Evolutionary conservation across 2,113 vertebrate genomes (phyloP).

Genomic region (Chaetodon auriga): DNA sequence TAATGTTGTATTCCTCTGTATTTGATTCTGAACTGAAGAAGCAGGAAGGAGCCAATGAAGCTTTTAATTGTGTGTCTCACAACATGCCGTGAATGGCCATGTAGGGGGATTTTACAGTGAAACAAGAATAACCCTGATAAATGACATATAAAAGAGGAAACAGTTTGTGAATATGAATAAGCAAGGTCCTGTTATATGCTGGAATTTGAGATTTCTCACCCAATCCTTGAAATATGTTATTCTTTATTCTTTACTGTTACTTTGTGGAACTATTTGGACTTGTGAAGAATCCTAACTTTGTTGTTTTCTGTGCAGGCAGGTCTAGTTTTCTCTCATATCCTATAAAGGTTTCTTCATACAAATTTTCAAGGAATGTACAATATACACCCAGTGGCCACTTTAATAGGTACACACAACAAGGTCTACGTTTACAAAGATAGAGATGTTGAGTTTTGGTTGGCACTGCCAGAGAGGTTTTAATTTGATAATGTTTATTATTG

Average conservation of each 20-base stretch:
- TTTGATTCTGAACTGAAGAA: slow-evolving; percentile 18
- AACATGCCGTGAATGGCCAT: slow-evolving; percentile 14
- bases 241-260: not conserved
- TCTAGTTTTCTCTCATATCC: not conserved
- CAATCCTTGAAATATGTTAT: not conserved
- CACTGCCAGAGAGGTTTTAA: no score
- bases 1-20: not conserved
- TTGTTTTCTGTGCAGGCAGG: not conserved
- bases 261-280: not conserved
- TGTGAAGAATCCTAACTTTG: not conserved
- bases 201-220: not conserved
- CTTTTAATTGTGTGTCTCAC: slow-evolving; percentile 18
- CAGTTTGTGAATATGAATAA: not conserved
- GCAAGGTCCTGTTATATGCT: not conserved
- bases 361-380: not conserved
- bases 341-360: not conserved
- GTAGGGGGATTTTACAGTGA: not conserved
- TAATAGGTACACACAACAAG: no score
- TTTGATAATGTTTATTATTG: not conserved
- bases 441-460: not conserved
- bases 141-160: not conserved
- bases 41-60: slow-evolving; percentile 11
- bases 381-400: not conserved
- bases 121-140: not conserved
- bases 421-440: not conserved